Conservation (phyloP, 2,888 invertebrate species). For the Nymphalis urticae region DNA sequence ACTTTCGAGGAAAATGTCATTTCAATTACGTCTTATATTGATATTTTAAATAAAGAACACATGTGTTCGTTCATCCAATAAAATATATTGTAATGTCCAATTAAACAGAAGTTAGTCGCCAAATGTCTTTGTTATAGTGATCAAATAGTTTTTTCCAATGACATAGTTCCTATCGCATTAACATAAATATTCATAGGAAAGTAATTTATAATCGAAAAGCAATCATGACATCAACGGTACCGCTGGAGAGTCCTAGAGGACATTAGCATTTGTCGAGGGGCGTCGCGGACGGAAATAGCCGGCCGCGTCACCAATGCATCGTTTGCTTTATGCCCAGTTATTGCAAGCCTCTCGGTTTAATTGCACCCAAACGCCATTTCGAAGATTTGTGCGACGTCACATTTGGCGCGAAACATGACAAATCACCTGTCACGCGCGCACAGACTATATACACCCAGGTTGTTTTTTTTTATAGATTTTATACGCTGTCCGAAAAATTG, state of each 20-base stretch:
- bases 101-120: neutral
- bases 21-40: too few relatives aligned
- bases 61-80: too few relatives aligned
- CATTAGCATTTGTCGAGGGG: conserved; percentile 80
- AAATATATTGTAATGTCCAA: too few relatives aligned
- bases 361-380: conserved; percentile 69
- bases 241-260: conserved; percentile 77
- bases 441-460: conserved; percentile 20
- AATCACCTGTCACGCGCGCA: conserved; percentile 50
- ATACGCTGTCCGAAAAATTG: conserved; percentile 18
- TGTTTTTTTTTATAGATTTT: conserved; percentile 10
- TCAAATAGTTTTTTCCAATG: conserved; percentile 5
- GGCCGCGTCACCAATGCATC: conserved; percentile 73
- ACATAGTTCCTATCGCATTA: conserved; percentile 2
- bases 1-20: too few relatives aligned
- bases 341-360: conserved; percentile 69
- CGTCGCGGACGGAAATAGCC: conserved; percentile 74
- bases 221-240: conserved; percentile 46
- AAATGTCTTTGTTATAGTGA: neutral
- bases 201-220: conserved; percentile 39
- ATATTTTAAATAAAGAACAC: too few relatives aligned
- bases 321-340: conserved; percentile 75
- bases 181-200: conserved; percentile 20
- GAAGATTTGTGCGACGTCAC: conserved; percentile 73
- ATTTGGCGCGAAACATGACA: conserved; percentile 71